These are phyloP conservation scores for Paratilapia polleni DNA, from an alignment of 2,113 vertebrate species.

Conservation along the genomic window DNA sequence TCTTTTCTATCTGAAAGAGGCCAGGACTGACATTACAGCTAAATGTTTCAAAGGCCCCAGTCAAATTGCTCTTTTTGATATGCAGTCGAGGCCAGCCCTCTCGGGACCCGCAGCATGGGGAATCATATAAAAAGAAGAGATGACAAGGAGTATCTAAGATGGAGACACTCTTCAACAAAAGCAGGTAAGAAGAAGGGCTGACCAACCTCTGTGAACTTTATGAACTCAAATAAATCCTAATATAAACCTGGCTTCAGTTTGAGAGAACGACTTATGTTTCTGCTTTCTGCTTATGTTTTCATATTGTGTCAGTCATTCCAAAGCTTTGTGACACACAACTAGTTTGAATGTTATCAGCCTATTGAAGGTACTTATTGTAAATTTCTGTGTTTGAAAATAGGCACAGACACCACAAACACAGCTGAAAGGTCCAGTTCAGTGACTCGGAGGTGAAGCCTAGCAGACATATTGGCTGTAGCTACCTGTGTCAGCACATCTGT, in stretches of 20 bases:
- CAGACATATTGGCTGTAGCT: neutral
- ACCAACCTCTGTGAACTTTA: conserved; percentile 9
- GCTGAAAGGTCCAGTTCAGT: neutral
- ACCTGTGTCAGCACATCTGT: neutral
- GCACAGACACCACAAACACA: neutral
- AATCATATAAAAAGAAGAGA: conserved; percentile 46
- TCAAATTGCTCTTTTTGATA: conserved; percentile 68
- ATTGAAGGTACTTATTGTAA: no score
- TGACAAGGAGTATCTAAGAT: conserved; percentile 38
- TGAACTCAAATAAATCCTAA: neutral
- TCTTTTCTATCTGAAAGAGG: conserved; percentile 70
- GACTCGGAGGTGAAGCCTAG: no score
- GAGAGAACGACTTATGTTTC: neutral
- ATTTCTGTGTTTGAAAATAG: neutral
- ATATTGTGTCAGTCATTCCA: neutral
- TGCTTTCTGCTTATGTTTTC: neutral
- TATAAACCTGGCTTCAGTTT: neutral
- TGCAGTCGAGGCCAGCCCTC: conserved; percentile 36
- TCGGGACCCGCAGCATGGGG: conserved; percentile 4
- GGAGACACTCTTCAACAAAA: conserved; percentile 24
- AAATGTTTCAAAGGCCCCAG: conserved; percentile 66
- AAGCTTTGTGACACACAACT: neutral
- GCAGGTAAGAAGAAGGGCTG: neutral
- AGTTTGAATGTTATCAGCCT: neutral
- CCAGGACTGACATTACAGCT: conserved; percentile 55